phyloP scores from a whole-genome alignment of 2,797 vertebrate genomes.

The Taenioides sp. region DNA sequence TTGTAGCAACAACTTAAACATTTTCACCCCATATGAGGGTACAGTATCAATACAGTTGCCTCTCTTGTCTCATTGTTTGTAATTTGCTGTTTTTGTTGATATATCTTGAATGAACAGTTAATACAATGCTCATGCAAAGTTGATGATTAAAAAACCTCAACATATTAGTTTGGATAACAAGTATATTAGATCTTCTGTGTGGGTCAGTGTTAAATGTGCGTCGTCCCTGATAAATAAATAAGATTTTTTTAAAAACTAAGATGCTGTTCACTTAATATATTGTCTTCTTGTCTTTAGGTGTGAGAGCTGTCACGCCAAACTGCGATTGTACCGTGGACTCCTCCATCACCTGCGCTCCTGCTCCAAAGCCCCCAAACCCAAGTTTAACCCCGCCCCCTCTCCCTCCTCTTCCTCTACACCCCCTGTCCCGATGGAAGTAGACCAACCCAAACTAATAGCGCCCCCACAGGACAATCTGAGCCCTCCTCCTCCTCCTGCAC shows the following conservation, averaged over 20 bases:
- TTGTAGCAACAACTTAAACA: neutral
- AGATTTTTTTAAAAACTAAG: too few relatives aligned
- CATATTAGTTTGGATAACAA: neutral
- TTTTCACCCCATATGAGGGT: neutral
- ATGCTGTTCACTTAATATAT: neutral
- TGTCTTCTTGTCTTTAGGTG: constrained; percentile 74
- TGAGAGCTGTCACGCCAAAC: constrained; percentile 90
- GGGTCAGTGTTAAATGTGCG: too few relatives aligned
- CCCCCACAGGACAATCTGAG: constrained; percentile 45
- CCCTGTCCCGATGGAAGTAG: constrained; percentile 38
- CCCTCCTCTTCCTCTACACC: constrained; percentile 1
- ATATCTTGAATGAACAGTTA: too few relatives aligned
- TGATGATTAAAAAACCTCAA: neutral
- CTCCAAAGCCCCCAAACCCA: constrained; percentile 82
- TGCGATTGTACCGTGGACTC: constrained; percentile 89
- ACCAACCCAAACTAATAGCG: constrained; percentile 45
- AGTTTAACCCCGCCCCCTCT: constrained; percentile 32
- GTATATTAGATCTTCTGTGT: too few relatives aligned
- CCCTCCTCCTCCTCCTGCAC: constrained; percentile 15
- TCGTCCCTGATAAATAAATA: too few relatives aligned
- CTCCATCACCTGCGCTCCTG: constrained; percentile 94
- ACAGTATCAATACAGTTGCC: too few relatives aligned
- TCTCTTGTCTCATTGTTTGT: too few relatives aligned
- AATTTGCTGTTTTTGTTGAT: too few relatives aligned
- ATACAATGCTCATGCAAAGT: neutral